Conservation (phyloP, 1,140 invertebrate species). For the Dendroctonus ponderosae region DNA sequence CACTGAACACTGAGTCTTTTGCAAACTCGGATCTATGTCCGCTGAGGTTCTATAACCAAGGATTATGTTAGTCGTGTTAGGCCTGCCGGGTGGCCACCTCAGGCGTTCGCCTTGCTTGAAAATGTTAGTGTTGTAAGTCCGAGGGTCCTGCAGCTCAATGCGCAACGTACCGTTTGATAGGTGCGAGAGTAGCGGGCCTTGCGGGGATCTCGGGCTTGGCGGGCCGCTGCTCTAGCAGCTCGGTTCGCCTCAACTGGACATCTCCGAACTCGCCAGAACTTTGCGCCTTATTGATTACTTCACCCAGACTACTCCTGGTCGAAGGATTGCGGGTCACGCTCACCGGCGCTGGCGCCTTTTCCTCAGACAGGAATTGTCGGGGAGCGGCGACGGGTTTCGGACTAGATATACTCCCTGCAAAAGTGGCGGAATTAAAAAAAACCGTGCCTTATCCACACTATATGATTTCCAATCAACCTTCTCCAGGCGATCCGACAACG, state of each 20-base stretch:
- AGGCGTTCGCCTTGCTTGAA: background rate
- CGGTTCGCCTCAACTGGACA: constrained; percentile 39
- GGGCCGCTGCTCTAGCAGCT: constrained; percentile 25
- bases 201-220: constrained; percentile 69
- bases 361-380: constrained; percentile 24
- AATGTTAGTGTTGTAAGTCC: constrained; percentile 2
- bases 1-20: constrained; percentile 45
- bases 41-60: constrained; percentile 18
- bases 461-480: constrained; percentile 1
- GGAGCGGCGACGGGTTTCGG: constrained; percentile 43
- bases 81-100: background rate
- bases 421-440: background rate
- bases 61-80: background rate
- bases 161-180: constrained; percentile 46
- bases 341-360: constrained; percentile 1
- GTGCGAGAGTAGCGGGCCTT: constrained; percentile 66
- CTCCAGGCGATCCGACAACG: constrained; percentile 9
- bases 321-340: constrained; percentile 26
- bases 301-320: constrained; percentile 8
- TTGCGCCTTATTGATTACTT: constrained; percentile 34
- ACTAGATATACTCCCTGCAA: constrained; percentile 15
- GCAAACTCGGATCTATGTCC: constrained; percentile 28
- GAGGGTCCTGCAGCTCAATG: background rate
- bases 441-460: background rate
- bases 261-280: constrained; percentile 26